A percentile compares a stretch with the other conserved stretches of the same genome.
Conservation (phyloP, 92 coral and sea anemone genomes). For the Epizoanthus illoricatus region DNA sequence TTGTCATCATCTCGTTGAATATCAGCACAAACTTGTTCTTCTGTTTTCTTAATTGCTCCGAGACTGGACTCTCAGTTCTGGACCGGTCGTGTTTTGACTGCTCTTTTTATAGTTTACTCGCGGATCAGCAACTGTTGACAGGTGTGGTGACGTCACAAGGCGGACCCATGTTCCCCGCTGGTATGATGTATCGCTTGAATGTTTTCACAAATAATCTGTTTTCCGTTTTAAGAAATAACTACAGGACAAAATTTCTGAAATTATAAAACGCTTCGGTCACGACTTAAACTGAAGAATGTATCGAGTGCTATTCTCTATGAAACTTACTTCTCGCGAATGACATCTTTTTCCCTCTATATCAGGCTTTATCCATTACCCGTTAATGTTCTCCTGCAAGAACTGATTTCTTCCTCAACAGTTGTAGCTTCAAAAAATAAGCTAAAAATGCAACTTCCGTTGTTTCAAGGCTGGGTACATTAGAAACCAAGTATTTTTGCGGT, state of each 20-base stretch:
- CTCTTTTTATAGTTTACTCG: slow-evolving; percentile 4
- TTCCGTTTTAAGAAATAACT: neutral
- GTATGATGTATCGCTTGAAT: neutral
- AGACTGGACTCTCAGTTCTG: neutral
- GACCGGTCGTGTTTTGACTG: neutral
- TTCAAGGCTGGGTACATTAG: neutral
- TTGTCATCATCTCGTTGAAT: neutral
- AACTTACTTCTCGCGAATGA: neutral
- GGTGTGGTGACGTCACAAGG: neutral
- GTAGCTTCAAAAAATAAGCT: neutral
- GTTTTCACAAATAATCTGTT: neutral
- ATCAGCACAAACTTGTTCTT: neutral
- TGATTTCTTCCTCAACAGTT: too few relatives aligned
- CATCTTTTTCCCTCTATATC: neutral
- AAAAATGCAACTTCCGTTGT: neutral
- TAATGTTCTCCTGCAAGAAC: neutral
- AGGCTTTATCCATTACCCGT: neutral
- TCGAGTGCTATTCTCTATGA: neutral
- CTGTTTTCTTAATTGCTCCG: neutral
- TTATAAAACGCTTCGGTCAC: neutral
- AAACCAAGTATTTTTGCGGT: neutral
- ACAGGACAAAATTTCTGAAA: neutral
- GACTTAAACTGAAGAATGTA: neutral
- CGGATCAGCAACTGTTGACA: neutral
- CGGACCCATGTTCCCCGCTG: slow-evolving; percentile 3